Conservation (phyloP, 2,113 vertebrate genomes). For the Petromus typicus region DNA sequence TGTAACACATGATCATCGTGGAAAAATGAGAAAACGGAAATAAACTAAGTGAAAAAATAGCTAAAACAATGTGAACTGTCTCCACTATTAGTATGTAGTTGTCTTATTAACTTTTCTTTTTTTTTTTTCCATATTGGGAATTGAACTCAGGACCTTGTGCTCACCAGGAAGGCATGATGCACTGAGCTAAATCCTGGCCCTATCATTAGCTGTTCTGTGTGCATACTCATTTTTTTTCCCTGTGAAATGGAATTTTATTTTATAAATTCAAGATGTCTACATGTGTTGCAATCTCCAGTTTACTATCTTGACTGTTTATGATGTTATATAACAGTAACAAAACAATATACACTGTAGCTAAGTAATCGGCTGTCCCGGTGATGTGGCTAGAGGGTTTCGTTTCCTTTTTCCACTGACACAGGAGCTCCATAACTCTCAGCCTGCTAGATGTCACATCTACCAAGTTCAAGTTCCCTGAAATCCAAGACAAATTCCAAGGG, state of each 20-base stretch:
- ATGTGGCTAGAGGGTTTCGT: neutral
- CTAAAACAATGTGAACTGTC: neutral
- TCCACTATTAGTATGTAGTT: neutral
- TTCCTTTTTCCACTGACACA: neutral
- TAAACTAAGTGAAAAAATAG: neutral
- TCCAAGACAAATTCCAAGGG: neutral
- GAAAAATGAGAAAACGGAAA: constrained; percentile 18
- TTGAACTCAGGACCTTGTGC: no score
- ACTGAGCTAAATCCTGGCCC: no score
- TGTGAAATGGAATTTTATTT: neutral
- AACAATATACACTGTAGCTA: neutral
- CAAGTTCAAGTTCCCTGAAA: neutral
- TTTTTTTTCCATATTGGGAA: no score
- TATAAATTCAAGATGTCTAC: neutral
- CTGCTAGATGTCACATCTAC: neutral
- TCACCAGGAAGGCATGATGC: no score
- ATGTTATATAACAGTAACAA: neutral
- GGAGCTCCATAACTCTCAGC: neutral
- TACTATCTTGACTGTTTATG: neutral
- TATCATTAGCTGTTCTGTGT: neutral
- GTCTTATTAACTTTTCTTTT: constrained; percentile 1
- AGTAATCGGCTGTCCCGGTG: neutral
- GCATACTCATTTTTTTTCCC: neutral
- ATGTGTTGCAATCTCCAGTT: neutral
- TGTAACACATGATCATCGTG: neutral